Percentiles rank a stretch among this genome's conserved stretches.
Conservation (phyloP, 2,113 vertebrate species). For the Hippocampus abdominalis region DNA sequence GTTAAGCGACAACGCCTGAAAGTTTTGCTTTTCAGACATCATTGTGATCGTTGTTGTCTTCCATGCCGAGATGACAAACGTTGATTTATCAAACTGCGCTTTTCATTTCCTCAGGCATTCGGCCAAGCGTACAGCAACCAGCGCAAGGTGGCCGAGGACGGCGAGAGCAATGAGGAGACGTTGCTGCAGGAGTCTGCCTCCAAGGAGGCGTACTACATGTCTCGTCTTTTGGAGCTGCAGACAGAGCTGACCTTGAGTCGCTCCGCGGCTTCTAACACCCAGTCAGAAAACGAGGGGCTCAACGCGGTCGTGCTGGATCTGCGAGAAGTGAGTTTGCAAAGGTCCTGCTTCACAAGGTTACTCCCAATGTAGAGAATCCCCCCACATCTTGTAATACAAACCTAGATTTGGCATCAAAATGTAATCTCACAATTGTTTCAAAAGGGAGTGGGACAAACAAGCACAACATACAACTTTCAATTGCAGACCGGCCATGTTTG, state of each 20-base stretch:
- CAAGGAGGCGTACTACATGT: constrained; percentile 91
- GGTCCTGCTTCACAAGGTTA: not conserved
- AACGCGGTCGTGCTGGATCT: constrained; percentile 80
- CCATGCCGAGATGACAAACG: not conserved
- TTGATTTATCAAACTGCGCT: not conserved
- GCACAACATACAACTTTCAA: not conserved
- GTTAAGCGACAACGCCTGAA: constrained; percentile 27
- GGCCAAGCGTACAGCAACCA: constrained; percentile 95
- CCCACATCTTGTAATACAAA: not conserved
- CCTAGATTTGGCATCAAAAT: not conserved
- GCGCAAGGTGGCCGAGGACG: constrained; percentile 95
- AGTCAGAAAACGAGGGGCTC: constrained; percentile 87
- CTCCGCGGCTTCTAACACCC: constrained; percentile 80
- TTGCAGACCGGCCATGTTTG: not conserved
- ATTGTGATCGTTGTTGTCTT: constrained; percentile 13
- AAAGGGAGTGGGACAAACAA: not conserved
- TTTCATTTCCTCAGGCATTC: constrained; percentile 79
- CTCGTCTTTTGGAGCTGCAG: constrained; percentile 89
- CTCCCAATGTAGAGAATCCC: not conserved
- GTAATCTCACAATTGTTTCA: not conserved
- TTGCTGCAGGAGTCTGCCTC: constrained; percentile 93
- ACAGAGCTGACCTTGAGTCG: constrained; percentile 84
- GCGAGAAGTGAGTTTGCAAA: constrained; percentile 80
- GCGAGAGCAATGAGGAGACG: constrained; percentile 91
- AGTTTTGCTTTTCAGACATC: constrained; percentile 12